These are phyloP conservation scores for Plusia festucae DNA, from an alignment of 2,888 invertebrate genomes.

Conservation along the genomic window DNA sequence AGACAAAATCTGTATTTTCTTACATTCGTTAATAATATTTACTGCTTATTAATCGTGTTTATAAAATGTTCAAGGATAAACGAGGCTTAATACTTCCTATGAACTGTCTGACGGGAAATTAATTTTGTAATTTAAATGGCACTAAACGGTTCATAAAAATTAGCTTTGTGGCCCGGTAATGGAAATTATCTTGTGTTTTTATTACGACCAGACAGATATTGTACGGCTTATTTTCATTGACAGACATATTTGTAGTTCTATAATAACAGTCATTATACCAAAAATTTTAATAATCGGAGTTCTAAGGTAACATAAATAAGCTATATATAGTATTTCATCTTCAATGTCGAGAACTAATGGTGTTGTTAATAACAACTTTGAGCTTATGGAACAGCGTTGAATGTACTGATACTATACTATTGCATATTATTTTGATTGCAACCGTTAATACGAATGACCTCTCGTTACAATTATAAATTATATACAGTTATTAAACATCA, in stretches of 20 bases:
- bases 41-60: background rate
- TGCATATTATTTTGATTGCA: background rate
- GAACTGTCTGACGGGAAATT: background rate
- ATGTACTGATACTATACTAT: background rate
- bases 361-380: background rate
- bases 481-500: background rate
- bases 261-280: background rate
- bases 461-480: background rate
- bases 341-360: background rate
- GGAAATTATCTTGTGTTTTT: background rate
- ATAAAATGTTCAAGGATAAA: background rate
- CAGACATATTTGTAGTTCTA: too few relatives aligned
- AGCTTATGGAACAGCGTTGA: background rate
- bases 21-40: background rate
- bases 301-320: background rate
- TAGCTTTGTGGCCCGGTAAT: background rate
- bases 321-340: background rate
- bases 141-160: background rate
- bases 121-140: slow-evolving; percentile 5
- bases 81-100: background rate
- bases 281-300: background rate
- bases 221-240: background rate
- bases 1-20: background rate
- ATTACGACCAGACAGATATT: background rate
- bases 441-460: slow-evolving; percentile 1